A percentile compares a stretch with the other conserved stretches of the same genome.
Evolutionary conservation across 2,888 invertebrate genomes (phyloP).

Genomic region (Eristalis arbustorum): DNA sequence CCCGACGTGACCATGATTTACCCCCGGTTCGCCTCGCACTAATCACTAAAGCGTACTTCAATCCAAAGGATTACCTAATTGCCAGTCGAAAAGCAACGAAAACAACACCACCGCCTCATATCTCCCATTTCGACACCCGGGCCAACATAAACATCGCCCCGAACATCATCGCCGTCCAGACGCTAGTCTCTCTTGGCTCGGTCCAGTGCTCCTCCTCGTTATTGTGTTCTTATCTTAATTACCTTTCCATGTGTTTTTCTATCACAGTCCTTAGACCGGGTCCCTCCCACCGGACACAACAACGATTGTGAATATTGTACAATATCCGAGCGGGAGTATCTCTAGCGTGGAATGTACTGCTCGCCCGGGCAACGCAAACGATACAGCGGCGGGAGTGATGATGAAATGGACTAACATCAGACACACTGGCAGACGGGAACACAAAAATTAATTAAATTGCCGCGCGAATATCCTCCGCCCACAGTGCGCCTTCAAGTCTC

Average conservation of each 20-base stretch:
- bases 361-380: background rate
- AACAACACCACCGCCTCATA: background rate
- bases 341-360: background rate
- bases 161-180: conserved; percentile 10
- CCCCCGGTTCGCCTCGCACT: background rate
- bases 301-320: conserved; percentile 41
- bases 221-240: conserved; percentile 46
- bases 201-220: background rate
- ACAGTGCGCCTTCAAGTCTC: conserved; percentile 4
- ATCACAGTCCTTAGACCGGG: background rate
- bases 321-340: conserved; percentile 19
- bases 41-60: conserved; percentile 23
- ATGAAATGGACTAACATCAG: conserved; percentile 43
- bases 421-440: conserved; percentile 51
- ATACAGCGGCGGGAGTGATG: background rate
- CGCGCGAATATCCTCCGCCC: conserved; percentile 18
- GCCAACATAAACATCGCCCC: background rate
- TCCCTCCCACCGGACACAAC: background rate
- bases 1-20: background rate
- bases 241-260: conserved; percentile 48
- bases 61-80: conserved; percentile 25
- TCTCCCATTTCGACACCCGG: background rate
- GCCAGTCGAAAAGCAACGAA: background rate
- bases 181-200: background rate
- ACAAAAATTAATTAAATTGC: conserved; percentile 67